phyloP scores from a whole-genome alignment of 2,888 invertebrate genomes.

The Trichogramma evanescens region DNA sequence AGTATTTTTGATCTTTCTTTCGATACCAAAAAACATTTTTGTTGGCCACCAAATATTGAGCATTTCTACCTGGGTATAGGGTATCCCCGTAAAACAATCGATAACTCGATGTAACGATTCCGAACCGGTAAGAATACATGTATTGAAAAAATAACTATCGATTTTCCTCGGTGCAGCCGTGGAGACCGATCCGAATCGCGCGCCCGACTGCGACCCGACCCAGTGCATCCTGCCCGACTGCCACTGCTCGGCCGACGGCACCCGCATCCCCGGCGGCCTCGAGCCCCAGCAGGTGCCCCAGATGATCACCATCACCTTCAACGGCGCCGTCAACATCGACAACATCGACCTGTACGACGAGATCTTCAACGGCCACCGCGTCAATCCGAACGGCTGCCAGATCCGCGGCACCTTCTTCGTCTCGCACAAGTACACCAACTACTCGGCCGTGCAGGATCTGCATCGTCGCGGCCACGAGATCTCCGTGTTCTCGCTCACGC shows the following conservation, averaged over 20 bases:
- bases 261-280: slow-evolving; percentile 76
- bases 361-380: slow-evolving; percentile 75
- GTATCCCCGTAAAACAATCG: not conserved
- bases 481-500: slow-evolving; percentile 83
- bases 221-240: slow-evolving; percentile 86
- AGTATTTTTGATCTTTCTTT: no score
- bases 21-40: no score
- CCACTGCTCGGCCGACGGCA: slow-evolving; percentile 88
- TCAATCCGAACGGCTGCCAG: slow-evolving; percentile 84
- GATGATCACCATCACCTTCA: slow-evolving; percentile 89
- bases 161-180: slow-evolving; percentile 58
- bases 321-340: slow-evolving; percentile 86
- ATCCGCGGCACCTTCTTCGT: slow-evolving; percentile 87
- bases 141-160: not conserved
- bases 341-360: slow-evolving; percentile 89
- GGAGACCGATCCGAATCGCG: slow-evolving; percentile 83
- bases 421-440: slow-evolving; percentile 87
- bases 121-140: not conserved
- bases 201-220: slow-evolving; percentile 83
- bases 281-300: slow-evolving; percentile 83
- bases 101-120: not conserved
- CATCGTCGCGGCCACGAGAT: slow-evolving; percentile 88
- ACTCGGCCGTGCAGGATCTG: slow-evolving; percentile 81
- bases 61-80: no score
- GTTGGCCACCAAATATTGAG: not conserved